phyloP scores from a whole-genome alignment of 2,113 vertebrate genomes.

The Glaucidium brasilianum region DNA sequence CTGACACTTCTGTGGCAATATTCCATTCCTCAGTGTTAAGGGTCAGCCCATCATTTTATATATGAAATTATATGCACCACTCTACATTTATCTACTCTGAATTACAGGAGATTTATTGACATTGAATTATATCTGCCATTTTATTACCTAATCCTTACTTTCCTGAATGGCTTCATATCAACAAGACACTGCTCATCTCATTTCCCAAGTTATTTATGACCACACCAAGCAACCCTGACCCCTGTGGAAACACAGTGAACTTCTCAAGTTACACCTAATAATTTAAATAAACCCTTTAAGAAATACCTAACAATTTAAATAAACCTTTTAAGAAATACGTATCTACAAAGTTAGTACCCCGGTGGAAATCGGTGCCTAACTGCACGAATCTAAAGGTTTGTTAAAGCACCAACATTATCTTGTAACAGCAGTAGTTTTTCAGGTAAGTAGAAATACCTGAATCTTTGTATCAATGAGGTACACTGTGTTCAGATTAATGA shows the following conservation, averaged over 20 bases:
- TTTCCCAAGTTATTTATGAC: not conserved
- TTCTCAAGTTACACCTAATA: not conserved
- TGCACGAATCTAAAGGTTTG: not conserved
- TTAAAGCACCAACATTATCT: not conserved
- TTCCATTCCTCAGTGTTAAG: not conserved
- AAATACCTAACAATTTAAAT: not conserved
- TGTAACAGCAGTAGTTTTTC: not conserved
- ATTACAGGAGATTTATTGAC: not conserved
- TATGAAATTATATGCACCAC: not conserved
- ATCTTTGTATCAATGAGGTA: not conserved
- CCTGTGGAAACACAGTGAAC: not conserved
- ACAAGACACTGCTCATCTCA: not conserved
- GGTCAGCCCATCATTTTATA: not conserved
- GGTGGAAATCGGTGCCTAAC: not conserved
- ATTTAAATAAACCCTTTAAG: not conserved
- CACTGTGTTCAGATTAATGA: not conserved
- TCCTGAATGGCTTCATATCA: not conserved
- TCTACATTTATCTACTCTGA: slow-evolving; percentile 10
- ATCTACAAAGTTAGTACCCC: not conserved
- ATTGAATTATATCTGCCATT: not conserved
- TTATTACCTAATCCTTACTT: not conserved
- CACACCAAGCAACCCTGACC: not conserved
- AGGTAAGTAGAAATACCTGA: not conserved
- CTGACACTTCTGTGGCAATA: not conserved
- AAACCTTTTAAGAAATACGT: not conserved